Conservation (phyloP, 1,140 invertebrate genomes). For the Paraescarpia echinospica region DNA sequence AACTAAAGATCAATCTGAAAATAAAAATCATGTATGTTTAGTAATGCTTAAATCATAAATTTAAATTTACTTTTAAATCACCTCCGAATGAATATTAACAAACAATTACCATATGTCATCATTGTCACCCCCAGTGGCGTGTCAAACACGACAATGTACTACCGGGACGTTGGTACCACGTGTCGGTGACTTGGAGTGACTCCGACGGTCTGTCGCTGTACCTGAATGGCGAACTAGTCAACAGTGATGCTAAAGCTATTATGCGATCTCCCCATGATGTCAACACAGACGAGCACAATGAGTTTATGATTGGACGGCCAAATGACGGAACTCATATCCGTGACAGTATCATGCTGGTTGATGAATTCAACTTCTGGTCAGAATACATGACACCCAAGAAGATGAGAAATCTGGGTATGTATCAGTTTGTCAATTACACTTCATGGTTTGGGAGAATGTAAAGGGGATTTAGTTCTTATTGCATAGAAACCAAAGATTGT, state of each 20-base stretch:
- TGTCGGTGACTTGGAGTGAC: constrained; percentile 46
- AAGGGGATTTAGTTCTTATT: background rate
- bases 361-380: constrained; percentile 53
- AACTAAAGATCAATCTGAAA: background rate
- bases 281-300: constrained; percentile 22
- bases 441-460: background rate
- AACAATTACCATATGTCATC: background rate
- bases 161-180: constrained; percentile 51
- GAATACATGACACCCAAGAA: constrained; percentile 37
- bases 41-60: too few species aligned
- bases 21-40: too few species aligned
- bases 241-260: constrained; percentile 12
- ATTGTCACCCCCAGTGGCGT: constrained; percentile 39
- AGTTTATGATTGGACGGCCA: constrained; percentile 33
- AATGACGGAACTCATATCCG: constrained; percentile 40
- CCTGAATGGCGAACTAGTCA: constrained; percentile 45
- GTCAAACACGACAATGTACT: constrained; percentile 40
- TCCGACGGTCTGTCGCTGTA: constrained; percentile 42
- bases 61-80: too few species aligned
- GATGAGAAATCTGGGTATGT: constrained; percentile 47
- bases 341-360: constrained; percentile 44
- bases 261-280: background rate
- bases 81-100: background rate
- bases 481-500: too few species aligned
- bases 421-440: background rate